phyloP scores from a whole-genome alignment of 2,113 vertebrate genomes.

The Otus sunia region DNA sequence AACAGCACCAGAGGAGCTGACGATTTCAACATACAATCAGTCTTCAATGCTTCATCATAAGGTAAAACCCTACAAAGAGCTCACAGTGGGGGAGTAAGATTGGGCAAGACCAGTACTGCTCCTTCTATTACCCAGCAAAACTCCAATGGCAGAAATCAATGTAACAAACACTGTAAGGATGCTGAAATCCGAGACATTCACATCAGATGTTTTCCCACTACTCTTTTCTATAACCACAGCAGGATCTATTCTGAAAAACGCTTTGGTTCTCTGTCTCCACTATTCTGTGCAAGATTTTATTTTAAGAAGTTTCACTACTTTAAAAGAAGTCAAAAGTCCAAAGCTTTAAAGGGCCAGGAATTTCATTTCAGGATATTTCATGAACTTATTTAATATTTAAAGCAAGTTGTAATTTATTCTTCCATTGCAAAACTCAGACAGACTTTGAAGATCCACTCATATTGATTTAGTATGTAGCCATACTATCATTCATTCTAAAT shows the following conservation, averaged over 20 bases:
- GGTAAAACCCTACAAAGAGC: neutral
- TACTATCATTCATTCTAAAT: conserved; percentile 30
- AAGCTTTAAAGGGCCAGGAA: neutral
- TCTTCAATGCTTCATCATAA: fast-evolving
- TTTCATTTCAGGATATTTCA: neutral
- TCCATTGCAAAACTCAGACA: neutral
- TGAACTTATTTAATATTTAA: conserved; percentile 20
- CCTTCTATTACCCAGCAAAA: neutral
- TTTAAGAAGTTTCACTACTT: neutral
- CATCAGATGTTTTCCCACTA: neutral
- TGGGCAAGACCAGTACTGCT: neutral
- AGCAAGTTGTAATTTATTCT: conserved; percentile 36
- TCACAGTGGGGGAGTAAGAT: neutral
- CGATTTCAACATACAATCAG: fast-evolving
- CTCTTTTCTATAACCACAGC: neutral
- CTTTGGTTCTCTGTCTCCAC: neutral
- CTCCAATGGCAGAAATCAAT: neutral
- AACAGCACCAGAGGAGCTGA: neutral
- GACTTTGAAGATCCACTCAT: conserved; percentile 20
- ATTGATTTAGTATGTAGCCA: conserved; percentile 28
- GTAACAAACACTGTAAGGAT: neutral
- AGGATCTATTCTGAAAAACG: neutral
- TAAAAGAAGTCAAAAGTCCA: neutral
- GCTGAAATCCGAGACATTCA: neutral
- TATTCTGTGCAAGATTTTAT: neutral